Evolutionary conservation across 2,888 invertebrate species (phyloP).

Genomic region (Brenthis daphne): DNA sequence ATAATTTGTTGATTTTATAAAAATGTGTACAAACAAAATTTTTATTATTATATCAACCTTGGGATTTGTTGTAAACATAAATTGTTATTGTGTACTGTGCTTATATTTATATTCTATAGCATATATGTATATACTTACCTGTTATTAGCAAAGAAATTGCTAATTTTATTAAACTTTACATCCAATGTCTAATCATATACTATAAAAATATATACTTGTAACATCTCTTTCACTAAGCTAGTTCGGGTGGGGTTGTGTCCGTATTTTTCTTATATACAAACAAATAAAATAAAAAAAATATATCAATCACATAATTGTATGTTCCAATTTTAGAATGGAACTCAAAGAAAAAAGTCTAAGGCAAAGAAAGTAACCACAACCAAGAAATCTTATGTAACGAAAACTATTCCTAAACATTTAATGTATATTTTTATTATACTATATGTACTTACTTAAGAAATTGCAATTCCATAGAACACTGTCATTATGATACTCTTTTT

Average conservation of each 20-base stretch:
- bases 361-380: constrained; percentile 42
- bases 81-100: no score
- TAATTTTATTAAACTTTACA: constrained; percentile 22
- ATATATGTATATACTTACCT: constrained; percentile 14
- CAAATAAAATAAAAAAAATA: constrained; percentile 44
- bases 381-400: constrained; percentile 27
- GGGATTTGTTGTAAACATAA: no score
- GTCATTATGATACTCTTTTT: constrained; percentile 33
- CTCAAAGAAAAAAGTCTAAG: constrained; percentile 23
- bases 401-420: constrained; percentile 3
- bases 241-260: constrained; percentile 77
- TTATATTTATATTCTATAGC: background rate
- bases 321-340: constrained; percentile 33
- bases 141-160: constrained; percentile 1
- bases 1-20: background rate
- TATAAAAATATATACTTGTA: constrained; percentile 37
- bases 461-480: background rate
- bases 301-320: constrained; percentile 34
- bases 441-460: no score
- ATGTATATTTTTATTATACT: no score
- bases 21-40: background rate
- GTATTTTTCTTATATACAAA: constrained; percentile 64
- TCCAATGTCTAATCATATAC: constrained; percentile 22
- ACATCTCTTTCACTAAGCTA: constrained; percentile 55
- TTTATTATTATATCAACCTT: background rate